Conservation (phyloP, 2,797 vertebrate genomes). For the Cyprinella venusta region DNA sequence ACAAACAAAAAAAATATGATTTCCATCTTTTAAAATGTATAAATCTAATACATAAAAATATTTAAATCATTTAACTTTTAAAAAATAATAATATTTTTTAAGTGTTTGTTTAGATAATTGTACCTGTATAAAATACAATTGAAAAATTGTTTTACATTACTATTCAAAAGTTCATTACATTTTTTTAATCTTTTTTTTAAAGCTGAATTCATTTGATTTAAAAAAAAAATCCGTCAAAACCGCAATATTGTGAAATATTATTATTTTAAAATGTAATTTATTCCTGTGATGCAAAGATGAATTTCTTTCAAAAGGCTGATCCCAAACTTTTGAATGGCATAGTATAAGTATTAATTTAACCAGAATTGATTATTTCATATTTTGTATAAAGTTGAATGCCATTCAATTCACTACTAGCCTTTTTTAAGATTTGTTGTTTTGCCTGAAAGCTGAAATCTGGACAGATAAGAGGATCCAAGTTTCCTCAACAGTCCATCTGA, state of each 20-base stretch:
- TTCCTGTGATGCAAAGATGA: background rate
- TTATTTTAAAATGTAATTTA: background rate
- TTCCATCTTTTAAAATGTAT: background rate
- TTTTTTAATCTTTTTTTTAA: background rate
- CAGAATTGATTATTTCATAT: background rate
- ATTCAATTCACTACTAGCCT: background rate
- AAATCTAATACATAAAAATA: background rate
- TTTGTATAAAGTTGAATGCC: too few species aligned
- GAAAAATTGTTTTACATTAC: too few species aligned
- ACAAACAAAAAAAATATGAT: background rate
- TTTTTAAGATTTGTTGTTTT: background rate
- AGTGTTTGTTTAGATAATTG: background rate
- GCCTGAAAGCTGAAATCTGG: constrained; percentile 23
- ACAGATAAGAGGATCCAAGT: constrained; percentile 27
- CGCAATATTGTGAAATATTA: background rate
- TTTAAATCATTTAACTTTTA: background rate
- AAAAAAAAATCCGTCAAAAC: background rate
- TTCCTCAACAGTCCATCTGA: constrained; percentile 38
- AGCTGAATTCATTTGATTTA: background rate
- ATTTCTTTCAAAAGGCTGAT: background rate
- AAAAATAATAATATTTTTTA: background rate
- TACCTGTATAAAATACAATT: background rate
- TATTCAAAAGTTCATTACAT: background rate
- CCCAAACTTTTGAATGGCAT: background rate
- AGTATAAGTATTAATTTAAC: background rate